Conservation (phyloP, 2,888 invertebrate genomes). For the Eugnorisma glareosa region DNA sequence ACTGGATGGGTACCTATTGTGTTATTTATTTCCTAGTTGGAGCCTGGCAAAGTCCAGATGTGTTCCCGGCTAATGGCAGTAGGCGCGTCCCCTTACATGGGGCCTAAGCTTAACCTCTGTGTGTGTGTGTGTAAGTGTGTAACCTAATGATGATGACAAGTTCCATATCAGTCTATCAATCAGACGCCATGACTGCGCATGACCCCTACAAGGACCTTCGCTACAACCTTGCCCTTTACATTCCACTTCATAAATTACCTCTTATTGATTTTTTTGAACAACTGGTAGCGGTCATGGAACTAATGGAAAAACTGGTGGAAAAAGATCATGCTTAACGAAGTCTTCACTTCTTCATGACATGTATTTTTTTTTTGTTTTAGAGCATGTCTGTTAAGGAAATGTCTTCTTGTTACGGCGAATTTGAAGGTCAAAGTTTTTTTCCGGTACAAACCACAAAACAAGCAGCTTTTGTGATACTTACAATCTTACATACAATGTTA, state of each 20-base stretch:
- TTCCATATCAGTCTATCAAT: conserved; percentile 1
- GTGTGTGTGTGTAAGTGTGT: too few species aligned
- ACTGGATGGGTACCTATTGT: not conserved
- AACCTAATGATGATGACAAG: not conserved
- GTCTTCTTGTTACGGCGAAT: too few species aligned
- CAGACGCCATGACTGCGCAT: not conserved
- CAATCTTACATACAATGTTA: too few species aligned
- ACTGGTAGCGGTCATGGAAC: not conserved
- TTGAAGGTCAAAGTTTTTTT: not conserved
- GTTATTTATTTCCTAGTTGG: not conserved
- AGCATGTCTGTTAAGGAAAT: too few species aligned
- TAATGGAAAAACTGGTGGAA: not conserved
- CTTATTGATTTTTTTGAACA: conserved; percentile 15
- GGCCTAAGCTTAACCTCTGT: not conserved
- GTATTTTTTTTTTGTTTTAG: too few species aligned
- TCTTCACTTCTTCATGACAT: not conserved
- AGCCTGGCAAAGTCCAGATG: not conserved
- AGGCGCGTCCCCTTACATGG: not conserved
- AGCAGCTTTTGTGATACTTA: too few species aligned
- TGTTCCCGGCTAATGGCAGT: too few species aligned
- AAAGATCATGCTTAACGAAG: not conserved
- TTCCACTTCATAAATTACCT: not conserved
- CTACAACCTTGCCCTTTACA: conserved; percentile 19
- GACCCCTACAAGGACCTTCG: not conserved
- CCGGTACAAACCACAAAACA: not conserved